Conservation (phyloP, 1,140 invertebrate species). For the Hyphantria cunea region DNA sequence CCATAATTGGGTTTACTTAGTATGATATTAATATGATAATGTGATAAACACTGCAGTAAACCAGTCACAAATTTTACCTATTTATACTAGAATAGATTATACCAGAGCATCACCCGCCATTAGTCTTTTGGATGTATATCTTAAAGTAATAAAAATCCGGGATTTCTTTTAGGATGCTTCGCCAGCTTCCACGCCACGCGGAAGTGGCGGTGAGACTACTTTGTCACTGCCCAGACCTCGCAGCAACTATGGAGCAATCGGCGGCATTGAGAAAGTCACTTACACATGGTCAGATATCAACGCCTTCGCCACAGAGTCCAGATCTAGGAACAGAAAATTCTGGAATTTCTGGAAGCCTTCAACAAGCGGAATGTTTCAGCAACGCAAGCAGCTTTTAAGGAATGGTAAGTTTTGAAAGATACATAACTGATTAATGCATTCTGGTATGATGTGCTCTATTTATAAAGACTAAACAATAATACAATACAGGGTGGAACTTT, state of each 20-base stretch:
- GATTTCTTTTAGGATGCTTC: conserved; percentile 43
- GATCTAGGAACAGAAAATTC: conserved; percentile 54
- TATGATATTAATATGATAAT: too few relatives aligned
- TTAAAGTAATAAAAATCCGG: too few relatives aligned
- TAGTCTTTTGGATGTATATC: too few relatives aligned
- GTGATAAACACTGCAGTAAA: too few relatives aligned
- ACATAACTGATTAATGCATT: too few relatives aligned
- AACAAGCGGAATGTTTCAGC: conserved; percentile 69
- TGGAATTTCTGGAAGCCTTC: conserved; percentile 73
- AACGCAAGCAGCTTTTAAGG: conserved; percentile 86
- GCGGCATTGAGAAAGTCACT: conserved; percentile 81
- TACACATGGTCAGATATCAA: conserved; percentile 88
- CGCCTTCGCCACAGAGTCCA: conserved; percentile 82
- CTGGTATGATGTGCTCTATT: too few relatives aligned
- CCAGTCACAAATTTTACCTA: too few relatives aligned
- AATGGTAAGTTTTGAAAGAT: conserved; percentile 84
- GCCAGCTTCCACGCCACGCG: conserved; percentile 49
- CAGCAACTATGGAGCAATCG: conserved; percentile 63
- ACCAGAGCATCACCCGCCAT: too few relatives aligned
- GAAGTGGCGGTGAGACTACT: conserved; percentile 58
- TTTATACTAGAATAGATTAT: too few relatives aligned
- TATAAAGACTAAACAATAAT: too few relatives aligned
- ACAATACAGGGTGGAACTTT: too few relatives aligned
- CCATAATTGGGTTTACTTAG: too few relatives aligned
- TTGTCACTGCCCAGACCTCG: conserved; percentile 48